Evolutionary conservation across 2,888 invertebrate genomes (phyloP).

Genomic region (Podabrus alpinus): DNA sequence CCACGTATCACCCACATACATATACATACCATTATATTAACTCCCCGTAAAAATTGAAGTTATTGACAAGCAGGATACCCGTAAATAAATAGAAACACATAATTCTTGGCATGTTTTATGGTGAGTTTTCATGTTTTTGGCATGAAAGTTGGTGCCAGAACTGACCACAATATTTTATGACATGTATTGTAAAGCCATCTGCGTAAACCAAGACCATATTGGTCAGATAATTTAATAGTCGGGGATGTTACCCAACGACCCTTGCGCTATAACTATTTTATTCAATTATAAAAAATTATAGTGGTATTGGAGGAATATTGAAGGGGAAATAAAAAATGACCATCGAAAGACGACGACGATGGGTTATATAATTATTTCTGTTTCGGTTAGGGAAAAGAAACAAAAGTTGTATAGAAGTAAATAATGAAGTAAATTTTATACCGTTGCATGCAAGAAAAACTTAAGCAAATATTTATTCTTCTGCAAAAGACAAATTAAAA

Average conservation of each 20-base stretch:
- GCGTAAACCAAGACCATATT: conserved; percentile 34
- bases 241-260: conserved; percentile 2
- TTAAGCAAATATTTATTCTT: background rate
- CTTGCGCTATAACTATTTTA: background rate
- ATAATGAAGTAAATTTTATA: background rate
- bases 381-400: background rate
- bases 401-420: background rate
- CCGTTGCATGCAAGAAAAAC: background rate
- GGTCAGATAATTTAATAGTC: conserved; percentile 27
- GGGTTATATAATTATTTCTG: background rate
- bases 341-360: background rate
- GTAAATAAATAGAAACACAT: background rate
- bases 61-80: background rate
- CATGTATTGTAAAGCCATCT: conserved; percentile 39
- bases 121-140: conserved; percentile 1
- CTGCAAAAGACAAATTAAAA: background rate
- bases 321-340: background rate
- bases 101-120: background rate
- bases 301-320: background rate
- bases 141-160: conserved; percentile 20
- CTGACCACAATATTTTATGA: conserved; percentile 38
- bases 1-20: background rate
- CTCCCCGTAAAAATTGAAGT: background rate
- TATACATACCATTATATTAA: background rate
- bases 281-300: background rate